Base-by-base conservation (phyloP, 2,797 vertebrate genomes). In the Mormyrops attenuatus region DNA sequence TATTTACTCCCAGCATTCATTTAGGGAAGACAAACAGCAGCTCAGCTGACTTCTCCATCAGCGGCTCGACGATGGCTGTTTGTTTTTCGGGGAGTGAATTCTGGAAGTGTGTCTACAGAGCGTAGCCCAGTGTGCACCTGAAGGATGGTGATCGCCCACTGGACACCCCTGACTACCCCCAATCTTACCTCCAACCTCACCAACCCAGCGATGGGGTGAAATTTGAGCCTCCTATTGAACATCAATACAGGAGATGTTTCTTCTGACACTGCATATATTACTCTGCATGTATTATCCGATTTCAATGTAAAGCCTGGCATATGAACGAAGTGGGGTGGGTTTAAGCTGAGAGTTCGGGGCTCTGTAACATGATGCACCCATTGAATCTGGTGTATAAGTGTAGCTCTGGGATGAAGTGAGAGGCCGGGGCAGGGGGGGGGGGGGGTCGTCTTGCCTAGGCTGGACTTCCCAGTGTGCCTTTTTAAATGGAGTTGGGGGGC, bases 91-190 rank as follows among this genome's bases (percentile, higher is more conserved):
- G 73, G 17, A 80, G 2, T 41, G 17, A 44, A 41, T 77, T 77
- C 69, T 77, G 69, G 15, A 41, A 77, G 34, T n/a, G 73, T 80
- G 38, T 1, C 2, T 44, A 80, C 38, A 9, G 38, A 41, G 38
- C 7, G 0, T 9, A 8, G 34, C 38, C 34, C 13, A 80, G 38
- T 7, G 73, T 44, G 38, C 30, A 44, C 41, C 73, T 5, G 13
- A 44, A 15, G 60, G 22, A 63, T 63, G 53, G 5, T 20, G 53
- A 55, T 44, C 4, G 4, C 17, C 53, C 15, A 55, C 53, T 1
- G 53, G 53, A 8, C 0, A 22, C 91, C 90, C 85, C 57, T 69
- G 38, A 34, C 47, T 34, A 47, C 88, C 88, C 66, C 69, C 88
- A 20, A 11, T 5, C 60, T 11, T 2, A 52, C 53, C 88, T 44